Evolutionary conservation across 1,140 invertebrate species (phyloP).

Genomic region (Pentalonia nigronervosa): DNA sequence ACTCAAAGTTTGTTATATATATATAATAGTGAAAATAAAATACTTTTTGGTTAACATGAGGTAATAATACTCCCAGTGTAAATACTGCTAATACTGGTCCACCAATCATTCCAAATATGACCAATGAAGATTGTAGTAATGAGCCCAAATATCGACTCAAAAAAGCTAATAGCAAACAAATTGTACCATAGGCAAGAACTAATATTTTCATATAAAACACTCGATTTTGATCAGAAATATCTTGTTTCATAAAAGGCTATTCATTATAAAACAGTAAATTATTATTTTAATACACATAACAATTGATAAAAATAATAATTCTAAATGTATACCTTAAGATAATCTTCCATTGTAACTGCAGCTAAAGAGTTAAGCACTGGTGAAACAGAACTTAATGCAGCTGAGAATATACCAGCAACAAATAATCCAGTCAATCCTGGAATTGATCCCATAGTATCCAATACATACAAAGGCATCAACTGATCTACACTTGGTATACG

Average conservation of each 20-base stretch:
- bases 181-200: conserved; percentile 73
- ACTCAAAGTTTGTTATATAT: neutral
- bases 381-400: conserved; percentile 84
- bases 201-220: conserved; percentile 68
- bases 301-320: neutral
- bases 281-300: neutral
- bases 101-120: conserved; percentile 82
- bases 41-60: conserved; percentile 70
- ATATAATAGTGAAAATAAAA: neutral
- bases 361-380: conserved; percentile 85
- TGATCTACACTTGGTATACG: conserved; percentile 62
- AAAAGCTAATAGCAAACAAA: conserved; percentile 78
- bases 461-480: conserved; percentile 80
- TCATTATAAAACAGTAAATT: neutral
- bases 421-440: conserved; percentile 82
- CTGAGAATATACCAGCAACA: conserved; percentile 84
- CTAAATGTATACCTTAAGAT: conserved; percentile 67
- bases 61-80: conserved; percentile 78
- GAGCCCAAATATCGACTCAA: conserved; percentile 76
- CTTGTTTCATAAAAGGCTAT: conserved; percentile 53
- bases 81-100: conserved; percentile 83
- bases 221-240: conserved; percentile 57
- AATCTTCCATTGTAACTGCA: conserved; percentile 87
- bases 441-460: conserved; percentile 74
- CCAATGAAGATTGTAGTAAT: conserved; percentile 76